phyloP scores from a whole-genome alignment of 2,888 invertebrate species.

The Exocentrus adspersus region DNA sequence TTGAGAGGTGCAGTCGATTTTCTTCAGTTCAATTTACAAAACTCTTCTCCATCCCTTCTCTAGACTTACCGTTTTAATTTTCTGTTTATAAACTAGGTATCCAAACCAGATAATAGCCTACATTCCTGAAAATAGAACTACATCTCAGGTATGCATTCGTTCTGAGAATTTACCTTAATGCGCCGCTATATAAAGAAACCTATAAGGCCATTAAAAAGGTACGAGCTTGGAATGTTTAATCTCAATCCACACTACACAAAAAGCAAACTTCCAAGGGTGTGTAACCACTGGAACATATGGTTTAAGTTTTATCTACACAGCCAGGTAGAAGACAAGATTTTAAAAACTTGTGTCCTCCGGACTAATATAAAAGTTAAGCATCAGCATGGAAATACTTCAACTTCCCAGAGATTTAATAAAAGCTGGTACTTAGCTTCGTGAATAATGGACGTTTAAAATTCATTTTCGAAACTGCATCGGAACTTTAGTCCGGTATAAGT shows the following conservation, averaged over 20 bases:
- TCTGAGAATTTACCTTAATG: not conserved
- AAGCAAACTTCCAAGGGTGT: slow-evolving; percentile 10
- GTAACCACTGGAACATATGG: not conserved
- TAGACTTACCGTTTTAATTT: too few species aligned
- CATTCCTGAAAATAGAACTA: too few species aligned
- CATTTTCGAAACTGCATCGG: slow-evolving; percentile 12
- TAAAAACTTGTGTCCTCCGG: not conserved
- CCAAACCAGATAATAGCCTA: too few species aligned
- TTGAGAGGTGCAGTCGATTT: too few species aligned
- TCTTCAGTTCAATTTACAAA: too few species aligned
- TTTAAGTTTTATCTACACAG: slow-evolving; percentile 2
- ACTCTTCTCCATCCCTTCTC: too few species aligned
- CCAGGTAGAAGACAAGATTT: slow-evolving; percentile 8
- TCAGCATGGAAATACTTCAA: slow-evolving; percentile 15
- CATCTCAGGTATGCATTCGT: not conserved
- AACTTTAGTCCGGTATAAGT: not conserved
- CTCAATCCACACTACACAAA: slow-evolving; percentile 3
- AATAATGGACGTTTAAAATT: slow-evolving; percentile 10
- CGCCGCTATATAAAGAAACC: not conserved
- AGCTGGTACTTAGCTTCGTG: not conserved
- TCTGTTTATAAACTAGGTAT: too few species aligned
- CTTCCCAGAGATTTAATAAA: slow-evolving; percentile 18
- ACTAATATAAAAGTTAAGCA: slow-evolving; percentile 15
- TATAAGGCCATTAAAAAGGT: slow-evolving; percentile 9
- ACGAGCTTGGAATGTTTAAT: not conserved